Evolutionary conservation across 2,113 vertebrate species (phyloP), one percentile per base, ranked within the genome.

Genomic region (Eleginops maclovinus): DNA sequence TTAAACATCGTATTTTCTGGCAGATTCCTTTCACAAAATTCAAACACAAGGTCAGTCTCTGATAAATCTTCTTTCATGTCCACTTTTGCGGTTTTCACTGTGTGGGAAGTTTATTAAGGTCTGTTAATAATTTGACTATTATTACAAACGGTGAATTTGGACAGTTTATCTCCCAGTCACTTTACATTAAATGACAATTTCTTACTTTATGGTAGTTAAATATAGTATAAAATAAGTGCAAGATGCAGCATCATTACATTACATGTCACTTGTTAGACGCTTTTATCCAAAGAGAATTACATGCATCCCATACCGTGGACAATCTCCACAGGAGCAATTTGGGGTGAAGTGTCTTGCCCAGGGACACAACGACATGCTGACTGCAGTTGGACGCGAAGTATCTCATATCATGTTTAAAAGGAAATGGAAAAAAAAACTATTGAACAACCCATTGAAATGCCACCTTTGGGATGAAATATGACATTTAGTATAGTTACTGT

Each of bases 1-100:
- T 28, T 22, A 0, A 17, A 51, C 2, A 9, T 63, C 40, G 12
- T 58, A 14, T 77, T 54, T 28, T 71, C 12, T 16, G 22, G 54
- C 63, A 85, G 85, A 2, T 74, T 64, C 36, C 19, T 72, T 59
- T 77, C 7, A 26, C 3, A 13, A 63, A 2, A 51, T 51, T 58
- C 41, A 64, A 41, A 4, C 3, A n/a, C 44, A 77, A 82, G 88
- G 83, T 90, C 78, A 75, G 83, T 72, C 9, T 68, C 1, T 79
- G 46, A 47, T 54, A 0, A 16, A 2, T 36, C 21, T 0, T 19
- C 14, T 62, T 43, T 47, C 0, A n/a, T 9, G 4, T 46, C 16
- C 3, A 16, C 4, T 24, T 11, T 1, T 28, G 24, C 10, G 14
- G 17, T 47, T 46, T 12, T 63, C 17, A 55, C 22, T 46, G 2